Conservation (phyloP, 2,888 invertebrate species). For the Oxystoma pomonae region DNA sequence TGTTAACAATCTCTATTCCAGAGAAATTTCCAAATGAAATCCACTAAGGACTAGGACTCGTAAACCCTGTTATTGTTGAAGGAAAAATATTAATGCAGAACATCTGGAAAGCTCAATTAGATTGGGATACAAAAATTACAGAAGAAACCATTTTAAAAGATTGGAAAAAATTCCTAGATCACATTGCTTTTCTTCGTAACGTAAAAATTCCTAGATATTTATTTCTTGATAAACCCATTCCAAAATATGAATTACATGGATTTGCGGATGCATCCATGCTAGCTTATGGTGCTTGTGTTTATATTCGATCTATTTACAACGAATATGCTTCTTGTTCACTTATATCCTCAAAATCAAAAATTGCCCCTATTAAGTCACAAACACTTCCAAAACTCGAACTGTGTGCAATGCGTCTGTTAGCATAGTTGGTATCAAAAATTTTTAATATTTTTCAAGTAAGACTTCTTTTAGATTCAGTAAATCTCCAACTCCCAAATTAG, state of each 20-base stretch:
- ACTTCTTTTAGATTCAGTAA: conserved; percentile 2
- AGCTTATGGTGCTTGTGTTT: conserved; percentile 19
- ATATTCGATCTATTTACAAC: conserved; percentile 13
- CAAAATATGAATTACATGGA: conserved; percentile 17
- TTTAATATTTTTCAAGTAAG: conserved; percentile 6
- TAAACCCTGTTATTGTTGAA: conserved; percentile 17
- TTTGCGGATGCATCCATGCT: conserved; percentile 17
- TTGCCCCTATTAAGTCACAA: conserved; percentile 9
- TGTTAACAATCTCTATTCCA: conserved; percentile 12
- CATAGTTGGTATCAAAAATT: conserved; percentile 13
- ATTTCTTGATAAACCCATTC: conserved; percentile 4
- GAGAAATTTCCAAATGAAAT: no score
- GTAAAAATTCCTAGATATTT: conserved; percentile 19
- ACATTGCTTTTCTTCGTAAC: conserved; percentile 1
- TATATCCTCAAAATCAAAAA: conserved; percentile 15
- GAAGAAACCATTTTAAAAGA: conserved; percentile 8
- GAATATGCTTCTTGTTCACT: conserved; percentile 14
- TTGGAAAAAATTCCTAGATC: conserved; percentile 13
- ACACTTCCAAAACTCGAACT: conserved; percentile 18
- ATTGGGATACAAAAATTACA: conserved; percentile 17
- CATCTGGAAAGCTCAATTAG: conserved; percentile 16
- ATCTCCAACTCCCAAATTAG: conserved; percentile 22
- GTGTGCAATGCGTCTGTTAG: conserved; percentile 16
- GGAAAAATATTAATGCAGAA: conserved; percentile 23
- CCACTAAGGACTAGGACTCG: conserved; percentile 16